Conservation (phyloP, 2,888 invertebrate genomes). For the Cecidostiba fungosa region DNA sequence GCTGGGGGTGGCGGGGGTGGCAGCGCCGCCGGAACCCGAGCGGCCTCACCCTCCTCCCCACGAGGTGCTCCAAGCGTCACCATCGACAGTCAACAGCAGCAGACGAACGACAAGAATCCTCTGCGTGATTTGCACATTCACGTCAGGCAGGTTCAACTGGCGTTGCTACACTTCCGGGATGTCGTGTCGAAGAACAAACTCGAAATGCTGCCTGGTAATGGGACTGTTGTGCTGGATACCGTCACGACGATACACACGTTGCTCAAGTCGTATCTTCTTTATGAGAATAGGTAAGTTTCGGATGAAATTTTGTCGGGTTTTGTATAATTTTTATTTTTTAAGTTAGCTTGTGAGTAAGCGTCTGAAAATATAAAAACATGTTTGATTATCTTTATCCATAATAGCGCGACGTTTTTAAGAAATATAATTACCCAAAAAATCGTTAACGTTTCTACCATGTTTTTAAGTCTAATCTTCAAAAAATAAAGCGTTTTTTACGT, state of each 20-base stretch:
- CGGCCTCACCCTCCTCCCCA: slow-evolving; percentile 80
- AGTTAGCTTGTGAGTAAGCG: too few relatives aligned
- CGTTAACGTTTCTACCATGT: too few relatives aligned
- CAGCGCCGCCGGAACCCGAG: slow-evolving; percentile 78
- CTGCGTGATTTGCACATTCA: slow-evolving; percentile 88
- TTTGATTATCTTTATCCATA: too few relatives aligned
- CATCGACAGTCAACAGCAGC: slow-evolving; percentile 81
- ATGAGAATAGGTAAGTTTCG: slow-evolving; percentile 81
- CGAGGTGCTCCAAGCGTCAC: slow-evolving; percentile 75
- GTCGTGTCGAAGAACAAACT: slow-evolving; percentile 95
- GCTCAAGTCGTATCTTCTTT: slow-evolving; percentile 81
- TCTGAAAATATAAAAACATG: too few relatives aligned
- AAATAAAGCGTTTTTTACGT: too few relatives aligned
- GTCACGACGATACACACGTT: slow-evolving; percentile 92
- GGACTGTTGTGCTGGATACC: slow-evolving; percentile 95
- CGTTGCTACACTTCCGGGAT: slow-evolving; percentile 94
- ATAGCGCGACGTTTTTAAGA: too few relatives aligned
- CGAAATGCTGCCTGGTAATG: slow-evolving; percentile 96
- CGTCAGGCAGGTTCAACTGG: slow-evolving; percentile 88
- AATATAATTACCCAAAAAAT: too few relatives aligned
- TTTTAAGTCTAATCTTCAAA: too few relatives aligned
- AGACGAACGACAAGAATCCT: slow-evolving; percentile 82
- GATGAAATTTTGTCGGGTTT: background rate
- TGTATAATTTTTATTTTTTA: too few relatives aligned
- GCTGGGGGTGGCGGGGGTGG: slow-evolving; percentile 80